A percentile compares a stretch with the other conserved stretches of the same genome.
These are phyloP conservation scores for Muricea muricata DNA, from an alignment of 92 coral and sea anemone genomes.

Conservation along the genomic window DNA sequence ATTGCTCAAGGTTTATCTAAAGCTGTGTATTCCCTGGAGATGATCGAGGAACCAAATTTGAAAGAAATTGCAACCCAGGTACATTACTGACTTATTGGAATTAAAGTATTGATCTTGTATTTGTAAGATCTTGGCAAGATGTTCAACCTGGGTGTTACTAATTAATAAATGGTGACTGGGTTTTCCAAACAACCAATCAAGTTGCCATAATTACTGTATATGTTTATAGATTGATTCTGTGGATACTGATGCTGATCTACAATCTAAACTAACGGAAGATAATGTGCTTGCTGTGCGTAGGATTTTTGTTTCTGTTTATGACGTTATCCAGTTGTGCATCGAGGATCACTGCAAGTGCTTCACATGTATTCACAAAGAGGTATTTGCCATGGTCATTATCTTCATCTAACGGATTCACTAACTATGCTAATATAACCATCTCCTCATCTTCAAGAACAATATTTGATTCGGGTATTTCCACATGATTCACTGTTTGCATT, in stretches of 20 bases:
- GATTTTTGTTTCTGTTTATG: not conserved
- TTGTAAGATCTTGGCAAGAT: no score
- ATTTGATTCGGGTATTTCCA: constrained; percentile 47
- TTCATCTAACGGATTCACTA: constrained; percentile 25
- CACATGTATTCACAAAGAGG: not conserved
- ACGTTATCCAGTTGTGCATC: not conserved
- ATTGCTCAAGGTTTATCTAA: not conserved
- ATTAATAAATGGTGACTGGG: constrained; percentile 1
- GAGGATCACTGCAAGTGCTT: not conserved
- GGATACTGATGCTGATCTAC: constrained; percentile 60
- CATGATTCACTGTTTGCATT: constrained; percentile 52
- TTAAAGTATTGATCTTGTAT: no score
- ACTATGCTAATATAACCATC: not conserved
- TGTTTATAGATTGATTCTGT: constrained; percentile 47
- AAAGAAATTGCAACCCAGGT: not conserved
- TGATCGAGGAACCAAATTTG: not conserved
- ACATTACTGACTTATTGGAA: no score
- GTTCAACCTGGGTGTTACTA: no score
- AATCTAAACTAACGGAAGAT: constrained; percentile 50
- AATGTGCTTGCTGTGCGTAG: constrained; percentile 61
- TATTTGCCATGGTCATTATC: constrained; percentile 23
- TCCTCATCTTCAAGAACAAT: constrained; percentile 47
- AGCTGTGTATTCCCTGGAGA: constrained; percentile 11
- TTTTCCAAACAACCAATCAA: not conserved
- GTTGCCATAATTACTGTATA: constrained; percentile 14